Percentiles rank a stretch among this genome's conserved stretches.
These are phyloP conservation scores for Stegastes partitus DNA, from an alignment of 2,113 vertebrate species.

Conservation along the genomic window DNA sequence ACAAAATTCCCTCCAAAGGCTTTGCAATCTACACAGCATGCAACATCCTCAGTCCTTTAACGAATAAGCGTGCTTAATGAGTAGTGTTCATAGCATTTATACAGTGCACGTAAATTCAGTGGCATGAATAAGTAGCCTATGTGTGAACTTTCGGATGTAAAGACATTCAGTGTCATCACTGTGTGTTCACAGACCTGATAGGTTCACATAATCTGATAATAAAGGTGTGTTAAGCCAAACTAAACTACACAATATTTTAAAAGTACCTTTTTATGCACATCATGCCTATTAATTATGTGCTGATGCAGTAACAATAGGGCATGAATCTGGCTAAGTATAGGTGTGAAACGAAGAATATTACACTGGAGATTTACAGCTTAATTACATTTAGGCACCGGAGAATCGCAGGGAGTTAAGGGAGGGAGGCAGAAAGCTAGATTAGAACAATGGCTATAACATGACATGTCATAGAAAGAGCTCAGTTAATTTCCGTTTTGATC, in stretches of 20 bases:
- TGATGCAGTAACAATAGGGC: conserved; percentile 54
- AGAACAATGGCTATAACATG: conserved; percentile 32
- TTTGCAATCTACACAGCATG: neutral
- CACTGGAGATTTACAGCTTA: conserved; percentile 70
- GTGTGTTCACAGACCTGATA: conserved; percentile 20
- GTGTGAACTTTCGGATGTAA: neutral
- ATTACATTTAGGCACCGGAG: conserved; percentile 56
- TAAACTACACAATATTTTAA: conserved; percentile 58
- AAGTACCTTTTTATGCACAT: conserved; percentile 57
- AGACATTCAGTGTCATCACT: conserved; percentile 13
- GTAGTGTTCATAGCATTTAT: neutral
- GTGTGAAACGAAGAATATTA: conserved; percentile 66
- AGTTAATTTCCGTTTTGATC: conserved; percentile 13
- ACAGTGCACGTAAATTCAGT: neutral
- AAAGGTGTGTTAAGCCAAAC: conserved; percentile 27
- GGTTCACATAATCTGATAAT: conserved; percentile 56
- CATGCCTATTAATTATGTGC: conserved; percentile 73
- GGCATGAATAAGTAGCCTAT: neutral
- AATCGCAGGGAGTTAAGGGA: conserved; percentile 40
- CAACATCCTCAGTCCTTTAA: no score
- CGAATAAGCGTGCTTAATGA: neutral
- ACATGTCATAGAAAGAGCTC: neutral
- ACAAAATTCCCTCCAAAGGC: neutral
- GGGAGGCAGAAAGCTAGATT: conserved; percentile 46
- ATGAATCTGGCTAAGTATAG: conserved; percentile 71